phyloP scores from a whole-genome alignment of 2,113 vertebrate genomes.

The Chaetorhynchus papuensis region DNA sequence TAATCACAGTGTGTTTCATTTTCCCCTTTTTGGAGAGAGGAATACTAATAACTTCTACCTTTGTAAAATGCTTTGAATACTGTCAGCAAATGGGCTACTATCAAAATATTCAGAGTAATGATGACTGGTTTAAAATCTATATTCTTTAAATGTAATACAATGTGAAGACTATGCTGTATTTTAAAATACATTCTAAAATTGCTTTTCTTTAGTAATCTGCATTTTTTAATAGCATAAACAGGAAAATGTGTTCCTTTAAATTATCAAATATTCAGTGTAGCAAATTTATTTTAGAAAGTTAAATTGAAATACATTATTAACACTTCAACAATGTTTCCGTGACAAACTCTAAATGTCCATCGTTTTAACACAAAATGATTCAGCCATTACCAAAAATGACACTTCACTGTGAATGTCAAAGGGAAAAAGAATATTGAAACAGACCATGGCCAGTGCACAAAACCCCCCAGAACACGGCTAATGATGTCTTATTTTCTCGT shows the following conservation, averaged over 20 bases:
- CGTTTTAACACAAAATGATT: conserved; percentile 45
- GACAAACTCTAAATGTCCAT: conserved; percentile 24
- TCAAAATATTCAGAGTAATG: conserved; percentile 6
- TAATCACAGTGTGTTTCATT: neutral
- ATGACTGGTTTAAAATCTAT: neutral
- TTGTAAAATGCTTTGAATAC: conserved; percentile 24
- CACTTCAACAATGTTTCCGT: conserved; percentile 5
- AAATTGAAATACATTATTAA: conserved; percentile 45
- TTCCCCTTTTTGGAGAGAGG: neutral
- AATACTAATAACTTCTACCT: neutral
- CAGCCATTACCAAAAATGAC: conserved; percentile 55
- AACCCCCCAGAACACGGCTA: neutral
- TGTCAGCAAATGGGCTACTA: neutral
- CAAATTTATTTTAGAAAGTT: conserved; percentile 21
- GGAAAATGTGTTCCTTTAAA: conserved; percentile 1
- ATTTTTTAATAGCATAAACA: conserved; percentile 10
- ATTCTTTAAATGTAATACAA: neutral
- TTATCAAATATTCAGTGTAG: neutral
- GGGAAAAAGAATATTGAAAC: conserved; percentile 49
- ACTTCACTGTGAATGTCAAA: conserved; percentile 57
- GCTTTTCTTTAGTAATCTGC: conserved; percentile 11
- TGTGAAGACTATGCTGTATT: neutral
- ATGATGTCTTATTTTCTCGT: conserved; percentile 66
- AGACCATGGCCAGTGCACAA: conserved; percentile 41
- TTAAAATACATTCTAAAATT: conserved; percentile 12